These are phyloP conservation scores for Pygocentrus nattereri DNA, from an alignment of 2,797 vertebrate genomes.

Conservation along the genomic window DNA sequence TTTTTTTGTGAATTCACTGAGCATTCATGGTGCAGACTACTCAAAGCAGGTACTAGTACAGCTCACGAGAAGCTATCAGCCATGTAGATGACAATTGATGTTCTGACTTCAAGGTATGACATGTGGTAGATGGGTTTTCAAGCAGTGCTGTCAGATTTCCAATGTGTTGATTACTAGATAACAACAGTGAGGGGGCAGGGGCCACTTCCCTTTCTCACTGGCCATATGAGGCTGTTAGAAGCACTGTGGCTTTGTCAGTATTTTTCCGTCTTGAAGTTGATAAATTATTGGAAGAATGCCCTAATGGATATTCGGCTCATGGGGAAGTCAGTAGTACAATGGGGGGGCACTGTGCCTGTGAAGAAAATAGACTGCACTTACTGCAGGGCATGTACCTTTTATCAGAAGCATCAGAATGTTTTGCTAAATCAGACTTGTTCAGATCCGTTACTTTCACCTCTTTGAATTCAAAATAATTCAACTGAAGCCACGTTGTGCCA, in stretches of 20 bases:
- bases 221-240: background rate
- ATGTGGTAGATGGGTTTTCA: background rate
- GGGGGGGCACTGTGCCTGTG: background rate
- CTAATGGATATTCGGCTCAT: background rate
- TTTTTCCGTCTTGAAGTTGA: background rate
- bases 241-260: background rate
- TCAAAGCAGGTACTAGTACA: background rate
- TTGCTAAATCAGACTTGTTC: background rate
- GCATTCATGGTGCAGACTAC: background rate
- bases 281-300: slow-evolving; percentile 1
- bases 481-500: background rate
- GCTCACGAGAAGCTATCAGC: background rate
- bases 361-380: background rate
- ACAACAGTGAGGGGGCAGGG: background rate
- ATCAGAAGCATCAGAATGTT: background rate
- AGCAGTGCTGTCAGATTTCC: background rate
- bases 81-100: background rate
- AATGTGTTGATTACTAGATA: background rate
- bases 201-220: slow-evolving; percentile 1
- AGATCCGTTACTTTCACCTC: background rate
- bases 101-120: background rate
- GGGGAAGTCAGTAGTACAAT: background rate
- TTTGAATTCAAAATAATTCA: background rate
- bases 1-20: background rate
- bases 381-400: background rate